Evolutionary conservation across 2,888 invertebrate species (phyloP).

Genomic region (Leptodirus hochenwartii): DNA sequence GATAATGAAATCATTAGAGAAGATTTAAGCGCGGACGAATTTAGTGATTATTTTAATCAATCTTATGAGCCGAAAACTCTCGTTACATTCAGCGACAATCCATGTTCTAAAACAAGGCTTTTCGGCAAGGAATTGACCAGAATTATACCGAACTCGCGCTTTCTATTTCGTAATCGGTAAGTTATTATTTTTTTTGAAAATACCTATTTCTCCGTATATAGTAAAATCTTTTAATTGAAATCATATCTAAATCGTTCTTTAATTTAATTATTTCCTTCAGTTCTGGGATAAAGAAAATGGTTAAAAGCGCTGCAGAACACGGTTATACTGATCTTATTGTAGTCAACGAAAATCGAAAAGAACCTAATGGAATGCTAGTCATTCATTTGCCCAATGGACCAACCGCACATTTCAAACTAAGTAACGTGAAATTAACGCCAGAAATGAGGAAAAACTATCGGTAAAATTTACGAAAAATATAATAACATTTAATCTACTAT

Average conservation of each 20-base stretch:
- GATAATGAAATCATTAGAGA: conserved; percentile 55
- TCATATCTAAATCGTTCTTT: too few species aligned
- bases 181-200: too few species aligned
- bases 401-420: conserved; percentile 88
- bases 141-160: conserved; percentile 82
- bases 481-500: too few species aligned
- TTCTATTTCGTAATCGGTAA: conserved; percentile 72
- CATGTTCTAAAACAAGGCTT: conserved; percentile 61
- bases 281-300: conserved; percentile 83
- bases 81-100: conserved; percentile 91
- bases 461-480: too few species aligned
- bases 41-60: conserved; percentile 69
- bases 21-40: conserved; percentile 70
- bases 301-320: conserved; percentile 63
- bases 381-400: conserved; percentile 94
- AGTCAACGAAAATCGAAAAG: conserved; percentile 85
- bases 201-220: too few species aligned
- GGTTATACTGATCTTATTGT: conserved; percentile 77
- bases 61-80: conserved; percentile 84
- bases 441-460: conserved; percentile 61
- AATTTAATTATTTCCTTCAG: too few species aligned
- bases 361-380: conserved; percentile 82
- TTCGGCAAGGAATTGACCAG: conserved; percentile 83
- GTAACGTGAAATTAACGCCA: conserved; percentile 78
- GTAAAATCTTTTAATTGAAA: too few species aligned